phyloP scores from a whole-genome alignment of 2,797 vertebrate genomes.

The Xenentodon cancila region DNA sequence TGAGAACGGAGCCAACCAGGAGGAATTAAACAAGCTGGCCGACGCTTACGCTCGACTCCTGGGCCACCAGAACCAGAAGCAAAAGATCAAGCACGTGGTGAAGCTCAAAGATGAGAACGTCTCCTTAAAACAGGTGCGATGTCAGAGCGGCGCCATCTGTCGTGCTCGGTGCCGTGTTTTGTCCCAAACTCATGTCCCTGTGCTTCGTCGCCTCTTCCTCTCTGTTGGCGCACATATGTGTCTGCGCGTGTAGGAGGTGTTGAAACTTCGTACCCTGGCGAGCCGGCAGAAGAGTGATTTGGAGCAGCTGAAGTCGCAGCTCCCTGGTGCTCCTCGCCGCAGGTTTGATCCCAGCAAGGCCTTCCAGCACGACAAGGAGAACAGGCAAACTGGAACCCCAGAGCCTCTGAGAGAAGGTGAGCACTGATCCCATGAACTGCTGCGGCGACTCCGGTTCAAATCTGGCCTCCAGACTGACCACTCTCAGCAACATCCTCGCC shows the following conservation, averaged over 20 bases:
- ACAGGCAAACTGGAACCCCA: slow-evolving; percentile 71
- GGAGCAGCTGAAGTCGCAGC: slow-evolving; percentile 81
- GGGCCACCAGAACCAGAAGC: slow-evolving; percentile 97
- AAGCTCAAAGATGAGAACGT: slow-evolving; percentile 94
- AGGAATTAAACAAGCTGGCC: slow-evolving; percentile 90
- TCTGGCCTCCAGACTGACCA: neutral
- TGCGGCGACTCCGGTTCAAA: neutral
- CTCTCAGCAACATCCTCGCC: too few species aligned
- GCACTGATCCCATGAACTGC: neutral
- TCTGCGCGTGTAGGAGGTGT: slow-evolving; percentile 82
- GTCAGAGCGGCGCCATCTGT: neutral
- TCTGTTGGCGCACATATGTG: neutral
- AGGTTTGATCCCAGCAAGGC: slow-evolving; percentile 91
- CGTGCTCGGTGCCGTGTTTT: neutral
- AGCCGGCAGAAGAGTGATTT: slow-evolving; percentile 82
- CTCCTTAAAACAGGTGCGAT: slow-evolving; percentile 88
- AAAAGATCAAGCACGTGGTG: slow-evolving; percentile 98
- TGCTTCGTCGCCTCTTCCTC: neutral
- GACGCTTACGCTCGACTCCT: slow-evolving; percentile 91
- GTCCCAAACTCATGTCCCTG: neutral
- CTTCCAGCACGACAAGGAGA: slow-evolving; percentile 93
- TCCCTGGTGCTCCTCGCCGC: slow-evolving; percentile 59
- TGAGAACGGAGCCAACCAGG: slow-evolving; percentile 90
- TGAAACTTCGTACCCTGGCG: slow-evolving; percentile 83
- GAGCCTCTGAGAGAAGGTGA: slow-evolving; percentile 87